Evolutionary conservation across 35 echinoderm and acorn worm species (phyloP).

Genomic region (Strongylocentrotus purpuratus): DNA sequence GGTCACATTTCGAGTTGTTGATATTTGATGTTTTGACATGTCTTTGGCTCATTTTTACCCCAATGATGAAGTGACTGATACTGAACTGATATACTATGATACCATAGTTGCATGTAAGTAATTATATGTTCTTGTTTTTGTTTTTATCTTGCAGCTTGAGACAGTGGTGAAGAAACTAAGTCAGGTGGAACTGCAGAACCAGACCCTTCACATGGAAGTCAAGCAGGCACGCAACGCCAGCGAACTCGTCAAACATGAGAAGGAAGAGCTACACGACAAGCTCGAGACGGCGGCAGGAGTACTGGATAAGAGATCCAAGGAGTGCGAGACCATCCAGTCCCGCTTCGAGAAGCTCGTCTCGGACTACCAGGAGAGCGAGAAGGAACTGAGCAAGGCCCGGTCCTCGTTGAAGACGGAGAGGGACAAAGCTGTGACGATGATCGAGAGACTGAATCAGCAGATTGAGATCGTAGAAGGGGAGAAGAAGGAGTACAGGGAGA

Average conservation of each 20-base stretch:
- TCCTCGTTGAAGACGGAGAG: constrained; percentile 68
- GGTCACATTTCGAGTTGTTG: not conserved
- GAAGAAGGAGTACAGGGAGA: constrained; percentile 51
- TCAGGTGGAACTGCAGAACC: constrained; percentile 74
- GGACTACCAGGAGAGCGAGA: constrained; percentile 73
- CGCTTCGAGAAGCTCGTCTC: constrained; percentile 70
- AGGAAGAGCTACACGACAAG: constrained; percentile 66
- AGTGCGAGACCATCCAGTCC: constrained; percentile 65
- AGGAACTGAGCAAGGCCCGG: constrained; percentile 57
- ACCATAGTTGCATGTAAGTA: not conserved
- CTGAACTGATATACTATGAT: too few relatives aligned
- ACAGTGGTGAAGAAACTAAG: constrained; percentile 66
- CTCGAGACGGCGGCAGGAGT: constrained; percentile 15
- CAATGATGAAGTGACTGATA: too few relatives aligned
- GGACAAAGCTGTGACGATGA: constrained; percentile 59
- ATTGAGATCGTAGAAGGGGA: constrained; percentile 81
- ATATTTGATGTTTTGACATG: not conserved
- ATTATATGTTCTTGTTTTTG: not conserved
- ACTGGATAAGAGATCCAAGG: constrained; percentile 49
- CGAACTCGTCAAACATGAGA: constrained; percentile 72
- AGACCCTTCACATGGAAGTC: constrained; percentile 79
- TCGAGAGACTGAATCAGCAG: constrained; percentile 72
- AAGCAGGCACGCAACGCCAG: constrained; percentile 75
- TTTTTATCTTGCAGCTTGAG: constrained; percentile 60
- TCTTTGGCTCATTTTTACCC: not conserved